Conservation (phyloP, 2,888 invertebrate species). For the Phyto melanocephala region DNA sequence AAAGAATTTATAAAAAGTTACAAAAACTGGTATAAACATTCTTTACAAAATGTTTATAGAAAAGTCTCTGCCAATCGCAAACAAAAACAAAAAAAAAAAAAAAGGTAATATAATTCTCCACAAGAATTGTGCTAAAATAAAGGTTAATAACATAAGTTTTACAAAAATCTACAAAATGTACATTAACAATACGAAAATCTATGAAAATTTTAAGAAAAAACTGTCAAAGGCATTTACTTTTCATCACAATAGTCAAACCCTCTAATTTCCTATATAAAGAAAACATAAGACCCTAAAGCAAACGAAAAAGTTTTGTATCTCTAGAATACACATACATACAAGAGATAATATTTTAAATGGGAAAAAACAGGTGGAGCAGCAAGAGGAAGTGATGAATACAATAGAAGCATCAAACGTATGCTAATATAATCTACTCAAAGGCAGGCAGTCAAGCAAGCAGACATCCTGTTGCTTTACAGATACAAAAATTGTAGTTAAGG, state of each 20-base stretch:
- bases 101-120: too few species aligned
- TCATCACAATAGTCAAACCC: background rate
- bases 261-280: background rate
- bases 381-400: background rate
- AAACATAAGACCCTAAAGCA: background rate
- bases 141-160: background rate
- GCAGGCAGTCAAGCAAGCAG: background rate
- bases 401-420: constrained; percentile 35
- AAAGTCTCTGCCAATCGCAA: too few species aligned
- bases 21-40: too few species aligned
- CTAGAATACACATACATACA: background rate
- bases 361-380: background rate
- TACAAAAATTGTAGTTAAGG: background rate
- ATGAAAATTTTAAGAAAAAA: background rate
- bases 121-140: background rate
- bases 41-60: too few species aligned
- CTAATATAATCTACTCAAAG: constrained; percentile 31
- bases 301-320: background rate
- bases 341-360: background rate
- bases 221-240: background rate
- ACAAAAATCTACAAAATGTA: background rate
- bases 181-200: background rate
- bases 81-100: too few species aligned
- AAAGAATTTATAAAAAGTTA: too few species aligned
- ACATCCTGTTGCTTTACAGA: constrained; percentile 35